A percentile compares a stretch with the other conserved stretches of the same genome.
Evolutionary conservation across 2,888 invertebrate genomes (phyloP).

Genomic region (Coenonympha arcania): DNA sequence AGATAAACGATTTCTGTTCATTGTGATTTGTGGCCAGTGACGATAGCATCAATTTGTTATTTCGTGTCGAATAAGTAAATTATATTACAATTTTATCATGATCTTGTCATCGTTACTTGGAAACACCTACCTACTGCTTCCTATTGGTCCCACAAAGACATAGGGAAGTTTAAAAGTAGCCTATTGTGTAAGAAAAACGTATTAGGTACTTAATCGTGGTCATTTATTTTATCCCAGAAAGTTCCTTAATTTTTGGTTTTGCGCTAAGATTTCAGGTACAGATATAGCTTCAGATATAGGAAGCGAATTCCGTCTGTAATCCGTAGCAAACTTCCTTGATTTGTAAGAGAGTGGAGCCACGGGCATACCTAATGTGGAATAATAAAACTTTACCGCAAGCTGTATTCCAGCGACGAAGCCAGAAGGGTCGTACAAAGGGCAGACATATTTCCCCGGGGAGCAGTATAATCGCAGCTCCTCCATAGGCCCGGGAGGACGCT

Average conservation of each 20-base stretch:
- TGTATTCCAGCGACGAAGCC: constrained; percentile 65
- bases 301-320: no score
- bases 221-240: no score
- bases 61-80: constrained; percentile 20
- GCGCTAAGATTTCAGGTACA: no score
- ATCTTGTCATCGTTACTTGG: neutral
- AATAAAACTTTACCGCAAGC: constrained; percentile 61
- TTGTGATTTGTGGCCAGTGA: constrained; percentile 25
- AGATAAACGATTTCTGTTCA: constrained; percentile 49
- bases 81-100: neutral
- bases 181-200: no score
- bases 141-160: no score
- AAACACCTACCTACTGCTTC: no score
- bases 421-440: constrained; percentile 57
- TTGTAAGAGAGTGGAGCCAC: neutral
- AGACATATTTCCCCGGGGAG: constrained; percentile 48
- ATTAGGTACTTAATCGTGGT: no score
- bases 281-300: no score
- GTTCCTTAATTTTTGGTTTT: no score
- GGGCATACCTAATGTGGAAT: no score
- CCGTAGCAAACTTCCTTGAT: neutral
- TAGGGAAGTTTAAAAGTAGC: no score
- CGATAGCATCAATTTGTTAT: constrained; percentile 25
- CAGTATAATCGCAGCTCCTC: constrained; percentile 47
- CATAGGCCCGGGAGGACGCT: constrained; percentile 46